A percentile compares a stretch with the other conserved stretches of the same genome.
phyloP scores from a whole-genome alignment of 2,113 vertebrate genomes.

The Ctenodactylus gundi region DNA sequence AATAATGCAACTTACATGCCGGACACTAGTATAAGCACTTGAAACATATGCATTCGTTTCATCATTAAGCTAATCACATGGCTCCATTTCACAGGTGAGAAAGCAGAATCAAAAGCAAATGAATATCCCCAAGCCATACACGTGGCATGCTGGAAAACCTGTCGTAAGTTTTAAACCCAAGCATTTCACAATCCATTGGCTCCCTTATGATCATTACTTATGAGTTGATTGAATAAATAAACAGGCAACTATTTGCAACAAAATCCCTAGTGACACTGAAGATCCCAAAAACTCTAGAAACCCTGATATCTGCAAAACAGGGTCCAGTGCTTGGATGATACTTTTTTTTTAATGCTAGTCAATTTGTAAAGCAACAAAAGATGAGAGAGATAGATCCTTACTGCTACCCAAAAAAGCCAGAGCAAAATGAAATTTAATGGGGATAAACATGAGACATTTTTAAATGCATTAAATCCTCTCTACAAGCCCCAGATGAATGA shows the following conservation, averaged over 20 bases:
- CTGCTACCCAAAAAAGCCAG: slow-evolving; percentile 51
- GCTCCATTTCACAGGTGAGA: background rate
- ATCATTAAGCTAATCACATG: background rate
- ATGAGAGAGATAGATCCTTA: background rate
- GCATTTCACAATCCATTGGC: background rate
- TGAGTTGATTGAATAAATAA: background rate
- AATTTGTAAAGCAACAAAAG: slow-evolving; percentile 34
- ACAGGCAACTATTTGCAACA: background rate
- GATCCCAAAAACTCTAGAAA: background rate
- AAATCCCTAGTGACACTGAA: background rate
- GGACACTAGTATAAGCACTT: background rate
- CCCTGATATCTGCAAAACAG: background rate
- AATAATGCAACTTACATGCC: background rate
- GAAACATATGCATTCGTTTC: background rate
- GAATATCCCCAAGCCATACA: background rate
- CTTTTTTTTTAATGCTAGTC: background rate
- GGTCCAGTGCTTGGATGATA: background rate
- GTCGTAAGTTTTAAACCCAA: background rate
- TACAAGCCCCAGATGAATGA: background rate
- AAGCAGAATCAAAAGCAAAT: background rate
- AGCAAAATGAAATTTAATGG: slow-evolving; percentile 65
- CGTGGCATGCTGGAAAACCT: background rate
- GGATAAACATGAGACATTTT: slow-evolving; percentile 22
- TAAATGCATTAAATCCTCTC: slow-evolving; percentile 31
- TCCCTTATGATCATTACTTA: background rate